Percentiles rank a stretch among this genome's conserved stretches.
Evolutionary conservation across 2,888 invertebrate species (phyloP).

Genomic region (Molanna angustata): DNA sequence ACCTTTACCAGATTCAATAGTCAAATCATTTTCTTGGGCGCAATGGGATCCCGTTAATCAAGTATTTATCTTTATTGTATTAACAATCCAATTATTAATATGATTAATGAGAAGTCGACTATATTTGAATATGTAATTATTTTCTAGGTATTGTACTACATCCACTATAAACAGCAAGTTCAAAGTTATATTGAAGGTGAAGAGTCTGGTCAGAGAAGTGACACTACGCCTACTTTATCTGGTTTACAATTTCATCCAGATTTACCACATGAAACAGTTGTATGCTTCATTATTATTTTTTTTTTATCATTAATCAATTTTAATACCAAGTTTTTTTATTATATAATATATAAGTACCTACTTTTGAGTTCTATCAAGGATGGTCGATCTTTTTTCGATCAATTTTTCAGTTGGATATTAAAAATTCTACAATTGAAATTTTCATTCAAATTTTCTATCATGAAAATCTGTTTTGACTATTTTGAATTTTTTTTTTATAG

Average conservation of each 20-base stretch:
- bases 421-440: not conserved
- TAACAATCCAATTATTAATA: too few species aligned
- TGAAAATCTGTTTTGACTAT: too few species aligned
- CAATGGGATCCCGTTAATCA: conserved; percentile 78
- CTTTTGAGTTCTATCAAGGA: too few species aligned
- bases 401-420: not conserved
- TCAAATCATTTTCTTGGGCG: conserved; percentile 78
- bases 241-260: conserved; percentile 85
- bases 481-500: conserved; percentile 56
- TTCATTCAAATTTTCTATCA: not conserved
- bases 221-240: conserved; percentile 70
- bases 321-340: too few species aligned
- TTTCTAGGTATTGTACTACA: conserved; percentile 74
- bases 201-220: conserved; percentile 54
- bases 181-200: conserved; percentile 67
- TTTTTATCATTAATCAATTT: too few species aligned
- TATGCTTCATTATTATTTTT: too few species aligned
- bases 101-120: too few species aligned
- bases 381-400: too few species aligned
- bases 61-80: too few species aligned
- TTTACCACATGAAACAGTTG: conserved; percentile 83
- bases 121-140: conserved; percentile 33
- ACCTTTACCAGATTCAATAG: conserved; percentile 56
- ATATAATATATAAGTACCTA: too few species aligned
- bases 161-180: conserved; percentile 71